Conservation (phyloP, 1,140 invertebrate species). For the Dendroctonus ponderosae region DNA sequence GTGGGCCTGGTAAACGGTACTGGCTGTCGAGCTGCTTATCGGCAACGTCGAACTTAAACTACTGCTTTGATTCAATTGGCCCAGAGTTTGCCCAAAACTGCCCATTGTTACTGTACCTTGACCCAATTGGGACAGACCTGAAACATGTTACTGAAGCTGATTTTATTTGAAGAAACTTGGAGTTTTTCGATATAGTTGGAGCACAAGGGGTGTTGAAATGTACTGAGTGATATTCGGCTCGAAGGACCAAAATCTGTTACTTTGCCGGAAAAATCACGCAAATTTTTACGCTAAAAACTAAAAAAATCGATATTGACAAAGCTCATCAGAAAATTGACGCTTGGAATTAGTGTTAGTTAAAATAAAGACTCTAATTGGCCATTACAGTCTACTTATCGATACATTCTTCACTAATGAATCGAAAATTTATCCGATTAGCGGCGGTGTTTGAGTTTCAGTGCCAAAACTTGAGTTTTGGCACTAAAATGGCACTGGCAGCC, state of each 20-base stretch:
- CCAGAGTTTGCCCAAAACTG: constrained; percentile 68
- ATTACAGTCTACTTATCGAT: constrained; percentile 13
- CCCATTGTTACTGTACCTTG: constrained; percentile 73
- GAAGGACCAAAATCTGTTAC: too few species aligned
- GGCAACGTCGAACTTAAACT: constrained; percentile 75
- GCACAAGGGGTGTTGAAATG: too few species aligned
- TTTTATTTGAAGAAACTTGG: too few species aligned
- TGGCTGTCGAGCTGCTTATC: constrained; percentile 69
- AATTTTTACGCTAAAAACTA: too few species aligned
- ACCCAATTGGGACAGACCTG: constrained; percentile 71
- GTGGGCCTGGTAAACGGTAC: constrained; percentile 81
- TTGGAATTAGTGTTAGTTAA: constrained; percentile 18
- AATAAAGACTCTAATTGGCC: constrained; percentile 22
- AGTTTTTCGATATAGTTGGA: too few species aligned
- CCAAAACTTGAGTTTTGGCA: too few species aligned
- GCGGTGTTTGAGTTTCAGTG: too few species aligned
- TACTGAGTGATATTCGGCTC: too few species aligned
- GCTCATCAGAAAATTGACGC: too few species aligned
- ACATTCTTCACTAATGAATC: constrained; percentile 10
- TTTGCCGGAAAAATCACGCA: too few species aligned
- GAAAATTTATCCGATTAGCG: constrained; percentile 14
- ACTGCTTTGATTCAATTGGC: constrained; percentile 72
- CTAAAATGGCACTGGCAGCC: too few species aligned
- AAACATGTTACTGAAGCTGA: not conserved
- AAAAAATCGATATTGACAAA: too few species aligned